Percentiles rank a stretch among this genome's conserved stretches.
Evolutionary conservation across 2,888 invertebrate genomes (phyloP).

Genomic region (Atrina japonica): DNA sequence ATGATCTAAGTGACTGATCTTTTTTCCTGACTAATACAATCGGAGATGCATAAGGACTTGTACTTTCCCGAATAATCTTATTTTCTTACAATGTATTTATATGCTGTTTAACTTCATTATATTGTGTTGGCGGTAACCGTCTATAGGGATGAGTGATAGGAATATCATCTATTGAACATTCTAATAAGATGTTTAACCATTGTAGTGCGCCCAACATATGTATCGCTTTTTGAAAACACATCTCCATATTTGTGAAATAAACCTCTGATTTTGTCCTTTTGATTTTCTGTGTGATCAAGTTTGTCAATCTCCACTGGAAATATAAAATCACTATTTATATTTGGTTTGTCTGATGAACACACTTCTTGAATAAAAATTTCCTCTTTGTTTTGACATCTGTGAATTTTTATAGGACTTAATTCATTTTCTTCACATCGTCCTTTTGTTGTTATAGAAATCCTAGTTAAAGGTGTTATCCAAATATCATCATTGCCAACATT

Average conservation of each 20-base stretch:
- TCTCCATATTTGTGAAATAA: conserved; percentile 25
- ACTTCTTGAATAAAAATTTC: conserved; percentile 7
- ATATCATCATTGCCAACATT: conserved; percentile 13
- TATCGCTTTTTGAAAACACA: conserved; percentile 22
- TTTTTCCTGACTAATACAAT: conserved; percentile 31
- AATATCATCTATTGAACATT: conserved; percentile 19
- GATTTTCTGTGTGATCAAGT: conserved; percentile 6
- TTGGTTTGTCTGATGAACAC: not conserved
- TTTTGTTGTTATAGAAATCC: conserved; percentile 10
- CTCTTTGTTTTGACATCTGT: not conserved
- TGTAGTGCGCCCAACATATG: conserved; percentile 28
- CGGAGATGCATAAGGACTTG: conserved; percentile 43
- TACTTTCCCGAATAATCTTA: conserved; percentile 19
- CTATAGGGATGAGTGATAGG: conserved; percentile 24
- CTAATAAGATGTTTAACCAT: conserved; percentile 30
- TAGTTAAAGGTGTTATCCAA: conserved; percentile 16
- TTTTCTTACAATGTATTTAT: conserved; percentile 23
- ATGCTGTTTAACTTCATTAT: conserved; percentile 28
- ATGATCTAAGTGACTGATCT: conserved; percentile 18
- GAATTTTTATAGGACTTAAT: not conserved
- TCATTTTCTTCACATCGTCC: not conserved
- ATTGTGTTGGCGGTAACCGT: conserved; percentile 27
- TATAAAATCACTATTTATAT: not conserved
- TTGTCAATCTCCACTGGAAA: conserved; percentile 8
- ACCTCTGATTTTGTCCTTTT: not conserved